phyloP scores from a whole-genome alignment of 2,888 invertebrate species.

The Pseudococcus viburni region DNA sequence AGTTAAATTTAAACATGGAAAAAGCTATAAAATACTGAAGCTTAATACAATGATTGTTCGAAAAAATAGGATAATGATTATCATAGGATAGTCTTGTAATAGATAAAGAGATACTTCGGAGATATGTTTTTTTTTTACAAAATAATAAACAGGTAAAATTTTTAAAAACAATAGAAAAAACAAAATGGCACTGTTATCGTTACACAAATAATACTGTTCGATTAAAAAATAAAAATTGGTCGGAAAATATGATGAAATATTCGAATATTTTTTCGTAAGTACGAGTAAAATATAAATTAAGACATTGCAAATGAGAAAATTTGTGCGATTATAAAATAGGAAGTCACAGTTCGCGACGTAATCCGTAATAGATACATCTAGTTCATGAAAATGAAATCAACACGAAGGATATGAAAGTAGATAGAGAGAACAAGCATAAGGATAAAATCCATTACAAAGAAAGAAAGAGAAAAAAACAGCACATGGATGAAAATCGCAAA shows the following conservation, averaged over 20 bases:
- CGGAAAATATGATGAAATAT: background rate
- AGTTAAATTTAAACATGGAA: slow-evolving; percentile 20
- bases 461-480: background rate
- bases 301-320: background rate
- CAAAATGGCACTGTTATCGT: slow-evolving; percentile 45
- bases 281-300: background rate
- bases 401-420: slow-evolving; percentile 11
- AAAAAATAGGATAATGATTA: slow-evolving; percentile 57
- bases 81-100: slow-evolving; percentile 34
- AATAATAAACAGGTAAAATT: slow-evolving; percentile 1
- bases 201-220: slow-evolving; percentile 36
- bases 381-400: background rate
- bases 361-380: background rate
- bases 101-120: background rate
- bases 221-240: slow-evolving; percentile 38
- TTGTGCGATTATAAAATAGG: slow-evolving; percentile 24
- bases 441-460: background rate
- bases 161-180: background rate
- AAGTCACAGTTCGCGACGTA: background rate
- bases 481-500: background rate
- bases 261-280: background rate
- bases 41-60: slow-evolving; percentile 24
- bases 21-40: slow-evolving; percentile 32
- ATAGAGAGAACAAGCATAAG: slow-evolving; percentile 4
- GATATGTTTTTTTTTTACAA: slow-evolving; percentile 13